phyloP scores from a whole-genome alignment of 1,140 invertebrate species.

The Diachasma alloeum region DNA sequence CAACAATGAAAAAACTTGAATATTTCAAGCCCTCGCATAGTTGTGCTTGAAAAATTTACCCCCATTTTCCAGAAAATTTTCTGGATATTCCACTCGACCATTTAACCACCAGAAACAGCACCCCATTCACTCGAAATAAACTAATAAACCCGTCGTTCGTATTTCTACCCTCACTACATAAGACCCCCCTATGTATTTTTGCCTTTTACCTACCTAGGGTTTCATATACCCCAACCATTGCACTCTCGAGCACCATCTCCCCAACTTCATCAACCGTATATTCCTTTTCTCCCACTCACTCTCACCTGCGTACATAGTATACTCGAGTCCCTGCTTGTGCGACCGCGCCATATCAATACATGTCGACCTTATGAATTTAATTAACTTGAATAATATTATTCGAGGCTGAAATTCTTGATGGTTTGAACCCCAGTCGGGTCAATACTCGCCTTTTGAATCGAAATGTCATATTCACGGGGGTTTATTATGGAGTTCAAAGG shows the following conservation, averaged over 20 bases:
- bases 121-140: no score
- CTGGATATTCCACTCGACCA: no score
- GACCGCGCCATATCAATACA: slow-evolving; percentile 12
- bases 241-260: neutral
- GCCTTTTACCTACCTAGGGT: neutral
- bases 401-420: slow-evolving; percentile 25
- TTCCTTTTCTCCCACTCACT: neutral
- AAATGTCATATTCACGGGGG: neutral
- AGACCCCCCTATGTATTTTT: neutral
- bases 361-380: slow-evolving; percentile 32
- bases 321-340: neutral
- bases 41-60: no score
- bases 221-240: neutral
- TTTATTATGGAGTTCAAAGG: neutral
- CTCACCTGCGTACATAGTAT: neutral
- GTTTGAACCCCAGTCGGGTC: neutral
- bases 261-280: slow-evolving; percentile 4
- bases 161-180: neutral
- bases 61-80: no score
- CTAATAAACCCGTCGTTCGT: neutral
- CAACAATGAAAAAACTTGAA: no score
- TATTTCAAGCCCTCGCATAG: no score
- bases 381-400: slow-evolving; percentile 36
- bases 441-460: neutral
- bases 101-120: no score